Conservation (phyloP, 2,888 invertebrate species). For the Thereva unica region DNA sequence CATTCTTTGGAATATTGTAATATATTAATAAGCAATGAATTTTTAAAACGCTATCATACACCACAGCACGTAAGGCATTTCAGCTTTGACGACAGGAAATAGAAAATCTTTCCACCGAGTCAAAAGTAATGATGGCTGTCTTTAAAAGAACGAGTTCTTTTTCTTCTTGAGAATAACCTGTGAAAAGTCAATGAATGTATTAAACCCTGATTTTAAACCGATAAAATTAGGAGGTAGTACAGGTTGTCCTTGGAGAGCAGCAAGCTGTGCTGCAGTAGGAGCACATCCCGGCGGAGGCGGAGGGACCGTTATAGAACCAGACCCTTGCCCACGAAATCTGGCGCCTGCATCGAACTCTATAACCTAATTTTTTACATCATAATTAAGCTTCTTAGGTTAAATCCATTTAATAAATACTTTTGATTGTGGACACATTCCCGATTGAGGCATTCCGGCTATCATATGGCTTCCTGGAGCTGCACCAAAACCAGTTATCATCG, state of each 20-base stretch:
- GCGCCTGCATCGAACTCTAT: conserved; percentile 45
- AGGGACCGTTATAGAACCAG: conserved; percentile 52
- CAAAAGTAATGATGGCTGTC: too few relatives aligned
- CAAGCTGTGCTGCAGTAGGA: conserved; percentile 55
- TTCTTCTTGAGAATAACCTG: conserved; percentile 33
- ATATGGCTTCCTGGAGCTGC: too few relatives aligned
- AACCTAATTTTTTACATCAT: conserved; percentile 34
- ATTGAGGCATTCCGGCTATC: too few relatives aligned
- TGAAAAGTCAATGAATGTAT: conserved; percentile 7
- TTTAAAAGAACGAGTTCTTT: conserved; percentile 51
- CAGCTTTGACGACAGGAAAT: too few relatives aligned
- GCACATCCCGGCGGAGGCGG: conserved; percentile 57
- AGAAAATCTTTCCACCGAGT: too few relatives aligned
- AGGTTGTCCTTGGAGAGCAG: conserved; percentile 55
- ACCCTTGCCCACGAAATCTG: conserved; percentile 44
- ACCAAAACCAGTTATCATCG: too few relatives aligned
- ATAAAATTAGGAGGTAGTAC: conserved; percentile 44
- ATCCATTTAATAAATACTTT: neutral
- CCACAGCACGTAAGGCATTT: too few relatives aligned
- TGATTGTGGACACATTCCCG: neutral
- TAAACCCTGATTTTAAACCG: neutral
- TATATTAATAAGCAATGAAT: too few relatives aligned
- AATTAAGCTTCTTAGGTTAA: neutral
- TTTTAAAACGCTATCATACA: too few relatives aligned
- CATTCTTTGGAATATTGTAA: too few relatives aligned